Conservation (phyloP, 2,113 vertebrate species). For the Apus apus region DNA sequence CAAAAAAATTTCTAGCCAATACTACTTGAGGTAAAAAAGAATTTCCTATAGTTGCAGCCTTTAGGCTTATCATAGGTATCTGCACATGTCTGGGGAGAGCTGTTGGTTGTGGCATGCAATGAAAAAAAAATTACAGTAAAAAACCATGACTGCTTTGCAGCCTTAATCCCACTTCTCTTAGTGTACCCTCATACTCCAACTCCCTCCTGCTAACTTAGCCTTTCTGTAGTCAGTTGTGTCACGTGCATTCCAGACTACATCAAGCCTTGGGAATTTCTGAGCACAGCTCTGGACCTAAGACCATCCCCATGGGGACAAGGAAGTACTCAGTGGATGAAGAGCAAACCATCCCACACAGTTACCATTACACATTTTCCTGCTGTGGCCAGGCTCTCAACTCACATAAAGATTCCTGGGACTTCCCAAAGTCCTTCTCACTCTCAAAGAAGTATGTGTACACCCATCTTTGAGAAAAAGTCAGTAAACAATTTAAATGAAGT, state of each 20-base stretch:
- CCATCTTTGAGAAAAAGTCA: not conserved
- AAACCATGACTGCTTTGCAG: not conserved
- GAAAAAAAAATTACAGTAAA: not conserved
- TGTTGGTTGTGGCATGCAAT: not conserved
- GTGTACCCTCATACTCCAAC: not conserved
- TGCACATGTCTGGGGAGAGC: not conserved
- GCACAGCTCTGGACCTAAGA: not conserved
- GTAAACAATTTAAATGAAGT: not conserved
- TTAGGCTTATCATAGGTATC: not conserved
- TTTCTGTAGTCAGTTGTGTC: not conserved
- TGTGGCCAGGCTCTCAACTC: not conserved
- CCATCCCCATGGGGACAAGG: not conserved
- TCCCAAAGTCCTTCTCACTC: not conserved
- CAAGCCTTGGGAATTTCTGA: not conserved
- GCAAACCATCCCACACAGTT: not conserved
- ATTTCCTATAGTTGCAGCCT: not conserved
- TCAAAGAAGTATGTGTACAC: not conserved
- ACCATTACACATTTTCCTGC: not conserved
- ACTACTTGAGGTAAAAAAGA: not conserved
- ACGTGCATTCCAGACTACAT: not conserved
- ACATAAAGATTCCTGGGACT: not conserved
- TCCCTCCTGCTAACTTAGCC: not conserved
- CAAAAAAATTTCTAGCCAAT: not conserved
- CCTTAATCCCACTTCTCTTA: not conserved
- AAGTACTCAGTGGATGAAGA: not conserved